Evolutionary conservation across 2,888 invertebrate genomes (phyloP).

Genomic region (Gortyna flavago): DNA sequence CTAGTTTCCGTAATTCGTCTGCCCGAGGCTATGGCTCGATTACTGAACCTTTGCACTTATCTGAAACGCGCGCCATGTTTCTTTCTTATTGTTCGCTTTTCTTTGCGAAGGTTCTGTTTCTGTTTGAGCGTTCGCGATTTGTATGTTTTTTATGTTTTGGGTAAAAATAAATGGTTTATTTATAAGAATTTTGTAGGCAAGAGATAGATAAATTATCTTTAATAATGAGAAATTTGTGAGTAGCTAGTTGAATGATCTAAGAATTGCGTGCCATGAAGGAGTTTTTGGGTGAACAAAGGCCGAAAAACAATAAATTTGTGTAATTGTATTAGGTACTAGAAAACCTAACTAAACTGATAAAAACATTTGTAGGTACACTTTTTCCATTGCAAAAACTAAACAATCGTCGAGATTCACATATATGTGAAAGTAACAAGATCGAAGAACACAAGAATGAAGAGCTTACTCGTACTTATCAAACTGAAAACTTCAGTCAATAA

Average conservation of each 20-base stretch:
- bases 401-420: not conserved
- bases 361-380: not conserved
- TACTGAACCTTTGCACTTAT: slow-evolving; percentile 55
- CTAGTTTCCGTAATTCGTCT: slow-evolving; percentile 66
- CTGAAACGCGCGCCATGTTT: slow-evolving; percentile 34
- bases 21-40: slow-evolving; percentile 59
- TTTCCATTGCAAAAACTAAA: not conserved
- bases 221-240: not conserved
- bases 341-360: not conserved
- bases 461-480: not conserved
- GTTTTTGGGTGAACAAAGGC: slow-evolving; percentile 1
- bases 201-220: not conserved
- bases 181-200: not conserved
- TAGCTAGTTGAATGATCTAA: slow-evolving; percentile 8
- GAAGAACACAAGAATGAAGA: not conserved
- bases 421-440: not conserved
- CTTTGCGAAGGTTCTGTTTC: slow-evolving; percentile 43
- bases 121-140: slow-evolving; percentile 40
- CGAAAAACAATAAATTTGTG: not conserved
- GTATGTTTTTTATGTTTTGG: slow-evolving; percentile 23
- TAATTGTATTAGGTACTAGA: not conserved
- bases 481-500: slow-evolving; percentile 34
- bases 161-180: not conserved
- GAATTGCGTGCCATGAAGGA: slow-evolving; percentile 18
- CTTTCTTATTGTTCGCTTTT: slow-evolving; percentile 39